Evolutionary conservation across 2,797 vertebrate genomes (phyloP).

Genomic region (Cryptoprocta ferox): DNA sequence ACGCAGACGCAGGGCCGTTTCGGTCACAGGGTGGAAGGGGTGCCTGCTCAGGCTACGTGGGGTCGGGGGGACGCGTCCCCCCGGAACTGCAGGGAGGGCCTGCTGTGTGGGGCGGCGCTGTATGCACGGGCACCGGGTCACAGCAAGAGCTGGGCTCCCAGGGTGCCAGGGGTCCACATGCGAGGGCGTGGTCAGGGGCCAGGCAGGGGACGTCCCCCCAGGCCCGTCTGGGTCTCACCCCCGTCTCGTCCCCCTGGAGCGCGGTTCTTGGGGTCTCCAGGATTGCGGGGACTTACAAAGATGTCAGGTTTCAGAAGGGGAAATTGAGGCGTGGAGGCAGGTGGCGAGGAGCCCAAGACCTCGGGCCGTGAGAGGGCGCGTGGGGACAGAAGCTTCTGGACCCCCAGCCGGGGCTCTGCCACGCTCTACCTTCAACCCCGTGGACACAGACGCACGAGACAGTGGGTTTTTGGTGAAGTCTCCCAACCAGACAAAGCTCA

Average conservation of each 20-base stretch:
- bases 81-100: fast-evolving
- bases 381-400: not conserved
- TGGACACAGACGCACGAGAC: fast-evolving
- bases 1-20: not conserved
- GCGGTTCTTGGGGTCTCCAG: not conserved
- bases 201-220: not conserved
- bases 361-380: not conserved
- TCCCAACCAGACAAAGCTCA: fast-evolving
- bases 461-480: not conserved
- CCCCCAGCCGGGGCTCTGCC: not conserved
- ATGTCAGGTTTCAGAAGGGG: not conserved
- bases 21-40: not conserved
- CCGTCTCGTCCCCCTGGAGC: not conserved
- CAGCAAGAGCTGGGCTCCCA: not conserved
- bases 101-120: not conserved
- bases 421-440: not conserved
- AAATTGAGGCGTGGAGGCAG: not conserved
- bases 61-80: not conserved
- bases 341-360: not conserved
- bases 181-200: not conserved
- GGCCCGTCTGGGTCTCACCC: no score
- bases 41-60: not conserved
- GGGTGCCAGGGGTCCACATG: fast-evolving
- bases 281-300: not conserved
- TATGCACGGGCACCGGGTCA: not conserved